These are phyloP conservation scores for Odontomyia ornata DNA, from an alignment of 2,888 invertebrate genomes.

Conservation along the genomic window DNA sequence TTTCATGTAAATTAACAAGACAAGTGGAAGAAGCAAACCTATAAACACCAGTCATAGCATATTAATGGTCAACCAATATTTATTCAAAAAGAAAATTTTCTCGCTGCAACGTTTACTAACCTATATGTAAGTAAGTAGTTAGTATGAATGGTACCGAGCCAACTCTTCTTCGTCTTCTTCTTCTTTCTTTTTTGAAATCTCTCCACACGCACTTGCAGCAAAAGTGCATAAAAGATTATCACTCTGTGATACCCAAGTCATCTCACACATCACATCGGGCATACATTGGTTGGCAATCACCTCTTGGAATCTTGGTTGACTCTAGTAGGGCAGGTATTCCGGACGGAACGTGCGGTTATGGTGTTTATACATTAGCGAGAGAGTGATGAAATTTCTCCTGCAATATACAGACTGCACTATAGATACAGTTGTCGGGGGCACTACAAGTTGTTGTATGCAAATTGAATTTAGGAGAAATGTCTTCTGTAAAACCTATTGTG, in stretches of 20 bases:
- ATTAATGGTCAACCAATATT: constrained; percentile 29
- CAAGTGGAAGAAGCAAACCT: constrained; percentile 8
- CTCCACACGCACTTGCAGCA: constrained; percentile 4
- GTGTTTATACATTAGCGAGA: not conserved
- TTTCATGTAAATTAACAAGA: constrained; percentile 10
- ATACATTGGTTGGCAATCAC: not conserved
- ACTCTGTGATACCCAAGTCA: not conserved
- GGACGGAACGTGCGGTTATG: constrained; percentile 6
- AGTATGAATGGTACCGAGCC: not conserved
- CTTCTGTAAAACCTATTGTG: not conserved
- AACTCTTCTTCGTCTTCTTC: too few relatives aligned
- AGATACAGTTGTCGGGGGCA: not conserved
- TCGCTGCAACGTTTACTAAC: not conserved
- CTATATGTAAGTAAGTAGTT: too few relatives aligned
- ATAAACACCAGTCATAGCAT: not conserved
- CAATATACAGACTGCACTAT: not conserved
- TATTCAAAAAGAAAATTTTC: constrained; percentile 29
- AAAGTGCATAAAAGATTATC: not conserved
- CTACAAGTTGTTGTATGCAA: not conserved
- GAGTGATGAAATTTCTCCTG: not conserved
- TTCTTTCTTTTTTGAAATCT: too few relatives aligned
- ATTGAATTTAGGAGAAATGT: not conserved
- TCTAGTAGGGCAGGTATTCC: not conserved
- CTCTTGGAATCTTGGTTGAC: not conserved
- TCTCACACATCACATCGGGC: not conserved